Evolutionary conservation across 1,140 invertebrate genomes (phyloP).

Genomic region (Prorops nasuta): DNA sequence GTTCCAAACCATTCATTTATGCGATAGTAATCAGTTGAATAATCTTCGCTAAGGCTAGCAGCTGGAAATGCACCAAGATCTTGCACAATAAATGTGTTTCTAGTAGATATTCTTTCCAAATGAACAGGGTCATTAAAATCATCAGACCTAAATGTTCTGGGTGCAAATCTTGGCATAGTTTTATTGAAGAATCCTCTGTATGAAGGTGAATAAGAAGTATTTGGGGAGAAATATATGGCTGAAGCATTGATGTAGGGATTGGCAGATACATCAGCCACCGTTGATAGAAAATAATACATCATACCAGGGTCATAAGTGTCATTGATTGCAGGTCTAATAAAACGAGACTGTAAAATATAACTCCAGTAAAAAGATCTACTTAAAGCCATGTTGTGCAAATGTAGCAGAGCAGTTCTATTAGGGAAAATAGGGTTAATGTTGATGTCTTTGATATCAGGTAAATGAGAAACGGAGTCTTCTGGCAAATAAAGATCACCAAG

Average conservation of each 20-base stretch:
- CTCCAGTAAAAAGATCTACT: constrained; percentile 94
- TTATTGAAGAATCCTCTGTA: constrained; percentile 96
- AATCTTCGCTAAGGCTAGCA: constrained; percentile 77
- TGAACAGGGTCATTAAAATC: constrained; percentile 95
- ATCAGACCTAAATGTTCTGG: constrained; percentile 85
- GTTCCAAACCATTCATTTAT: constrained; percentile 85
- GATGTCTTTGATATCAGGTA: constrained; percentile 92
- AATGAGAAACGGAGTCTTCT: constrained; percentile 80
- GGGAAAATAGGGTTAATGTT: constrained; percentile 94
- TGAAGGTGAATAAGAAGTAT: constrained; percentile 91
- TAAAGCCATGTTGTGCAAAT: constrained; percentile 94
- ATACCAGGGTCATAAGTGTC: constrained; percentile 95
- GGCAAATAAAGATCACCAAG: constrained; percentile 82
- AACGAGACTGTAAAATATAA: constrained; percentile 89
- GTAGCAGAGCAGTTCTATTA: constrained; percentile 88
- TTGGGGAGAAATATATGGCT: constrained; percentile 91
- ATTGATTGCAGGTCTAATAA: constrained; percentile 84
- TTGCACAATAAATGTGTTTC: constrained; percentile 81
- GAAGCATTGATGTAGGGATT: constrained; percentile 92
- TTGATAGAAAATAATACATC: constrained; percentile 97
- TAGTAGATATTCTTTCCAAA: constrained; percentile 85
- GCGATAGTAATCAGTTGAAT: constrained; percentile 85
- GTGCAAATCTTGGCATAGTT: constrained; percentile 92
- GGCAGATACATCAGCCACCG: constrained; percentile 91
- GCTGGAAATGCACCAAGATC: constrained; percentile 81